Conservation (phyloP, 2,113 vertebrate species). For the Myotis yumanensis region DNA sequence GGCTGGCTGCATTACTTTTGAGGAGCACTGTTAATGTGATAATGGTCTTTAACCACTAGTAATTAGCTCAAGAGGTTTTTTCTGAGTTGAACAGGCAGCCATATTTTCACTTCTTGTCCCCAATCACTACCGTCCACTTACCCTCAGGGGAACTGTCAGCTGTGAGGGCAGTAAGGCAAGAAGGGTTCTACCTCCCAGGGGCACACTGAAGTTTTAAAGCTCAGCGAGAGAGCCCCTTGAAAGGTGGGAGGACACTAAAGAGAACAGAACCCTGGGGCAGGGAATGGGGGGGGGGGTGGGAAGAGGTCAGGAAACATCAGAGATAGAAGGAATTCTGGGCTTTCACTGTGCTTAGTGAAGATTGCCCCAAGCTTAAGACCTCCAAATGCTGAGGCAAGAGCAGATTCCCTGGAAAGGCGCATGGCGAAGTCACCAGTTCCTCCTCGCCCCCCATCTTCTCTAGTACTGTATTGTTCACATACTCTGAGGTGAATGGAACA, state of each 20-base stretch:
- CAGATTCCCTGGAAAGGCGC: background rate
- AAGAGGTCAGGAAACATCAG: background rate
- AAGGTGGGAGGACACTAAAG: background rate
- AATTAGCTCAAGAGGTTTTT: background rate
- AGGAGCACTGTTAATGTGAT: background rate
- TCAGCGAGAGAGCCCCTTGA: background rate
- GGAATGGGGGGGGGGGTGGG: no score
- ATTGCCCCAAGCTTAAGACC: background rate
- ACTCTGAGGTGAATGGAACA: background rate
- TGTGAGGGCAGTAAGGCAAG: background rate
- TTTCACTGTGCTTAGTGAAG: background rate
- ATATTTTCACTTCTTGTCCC: background rate
- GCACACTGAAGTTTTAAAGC: background rate
- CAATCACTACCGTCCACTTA: background rate
- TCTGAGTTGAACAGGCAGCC: background rate
- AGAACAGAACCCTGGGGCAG: background rate
- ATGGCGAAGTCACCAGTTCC: no score
- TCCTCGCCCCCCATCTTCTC: accelerated
- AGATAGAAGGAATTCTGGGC: background rate
- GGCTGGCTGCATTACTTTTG: background rate
- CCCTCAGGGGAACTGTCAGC: background rate
- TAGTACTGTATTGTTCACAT: background rate
- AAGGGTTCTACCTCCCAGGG: background rate
- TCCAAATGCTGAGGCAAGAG: background rate
- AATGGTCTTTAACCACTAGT: background rate